Evolutionary conservation across 2,888 invertebrate species (phyloP).

Genomic region (Diaphora mendica): DNA sequence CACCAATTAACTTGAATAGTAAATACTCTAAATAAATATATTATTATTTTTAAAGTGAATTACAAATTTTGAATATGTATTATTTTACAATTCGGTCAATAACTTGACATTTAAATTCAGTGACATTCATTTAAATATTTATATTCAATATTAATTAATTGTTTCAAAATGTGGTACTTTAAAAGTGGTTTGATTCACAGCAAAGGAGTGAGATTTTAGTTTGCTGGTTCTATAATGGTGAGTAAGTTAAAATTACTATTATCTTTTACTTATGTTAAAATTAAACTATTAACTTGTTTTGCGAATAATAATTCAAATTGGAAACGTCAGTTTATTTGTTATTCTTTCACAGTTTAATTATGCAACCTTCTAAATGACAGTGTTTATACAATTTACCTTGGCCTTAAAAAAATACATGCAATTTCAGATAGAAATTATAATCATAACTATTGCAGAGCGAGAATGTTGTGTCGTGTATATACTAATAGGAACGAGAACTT

Average conservation of each 20-base stretch:
- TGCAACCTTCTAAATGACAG: too few relatives aligned
- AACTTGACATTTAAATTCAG: background rate
- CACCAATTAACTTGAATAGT: conserved; percentile 6
- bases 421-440: too few relatives aligned
- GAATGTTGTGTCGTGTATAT: too few relatives aligned
- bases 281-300: background rate
- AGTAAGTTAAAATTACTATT: conserved; percentile 8
- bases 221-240: conserved; percentile 16
- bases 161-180: conserved; percentile 3
- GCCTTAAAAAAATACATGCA: too few relatives aligned
- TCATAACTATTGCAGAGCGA: too few relatives aligned
- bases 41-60: background rate
- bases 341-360: too few relatives aligned
- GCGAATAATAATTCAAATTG: too few relatives aligned
- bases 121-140: background rate
- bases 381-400: too few relatives aligned
- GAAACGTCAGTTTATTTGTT: too few relatives aligned
- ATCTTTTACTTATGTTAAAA: background rate
- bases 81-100: background rate
- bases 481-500: too few relatives aligned
- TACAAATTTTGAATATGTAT: background rate
- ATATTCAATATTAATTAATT: background rate
- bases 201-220: background rate
- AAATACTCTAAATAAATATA: background rate
- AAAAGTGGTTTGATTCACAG: conserved; percentile 3